Evolutionary conservation across 2,113 vertebrate genomes (phyloP).

Genomic region (Conger conger): DNA sequence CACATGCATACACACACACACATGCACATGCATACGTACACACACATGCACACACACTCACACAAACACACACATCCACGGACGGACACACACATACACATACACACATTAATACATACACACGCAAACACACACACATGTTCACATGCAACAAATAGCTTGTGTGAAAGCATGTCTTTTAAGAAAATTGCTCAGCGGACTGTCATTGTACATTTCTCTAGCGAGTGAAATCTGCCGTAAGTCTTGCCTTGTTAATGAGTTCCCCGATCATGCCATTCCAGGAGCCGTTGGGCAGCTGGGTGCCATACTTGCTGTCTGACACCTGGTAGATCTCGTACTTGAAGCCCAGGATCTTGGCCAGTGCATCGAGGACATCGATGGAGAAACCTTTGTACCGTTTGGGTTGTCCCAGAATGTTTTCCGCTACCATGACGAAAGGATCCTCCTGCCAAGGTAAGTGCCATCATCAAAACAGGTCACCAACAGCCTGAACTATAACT

Average conservation of each 20-base stretch:
- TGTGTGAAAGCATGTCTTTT: not conserved
- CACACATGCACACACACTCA: not conserved
- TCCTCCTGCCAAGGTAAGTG: constrained; percentile 78
- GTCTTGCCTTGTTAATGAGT: constrained; percentile 92
- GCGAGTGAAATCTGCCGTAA: not conserved
- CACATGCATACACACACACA: too few species aligned
- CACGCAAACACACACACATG: not conserved
- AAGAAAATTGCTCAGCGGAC: not conserved
- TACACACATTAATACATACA: too few species aligned
- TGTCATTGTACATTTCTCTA: not conserved
- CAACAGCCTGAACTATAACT: not conserved
- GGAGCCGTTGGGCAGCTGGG: constrained; percentile 88
- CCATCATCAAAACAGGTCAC: not conserved
- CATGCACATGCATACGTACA: too few species aligned
- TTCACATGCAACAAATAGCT: too few species aligned
- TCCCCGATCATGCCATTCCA: constrained; percentile 99
- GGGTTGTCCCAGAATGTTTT: constrained; percentile 97
- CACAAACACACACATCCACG: too few species aligned
- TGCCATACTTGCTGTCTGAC: constrained; percentile 91
- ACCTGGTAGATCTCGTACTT: constrained; percentile 98
- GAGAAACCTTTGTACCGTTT: constrained; percentile 97
- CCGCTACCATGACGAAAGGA: constrained; percentile 97
- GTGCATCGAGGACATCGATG: constrained; percentile 90
- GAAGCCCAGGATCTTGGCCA: constrained; percentile 92
- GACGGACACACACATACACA: too few species aligned